These are phyloP conservation scores for Drosophila mojavensis DNA, from an alignment of 1,140 invertebrate species.

Conservation along the genomic window DNA sequence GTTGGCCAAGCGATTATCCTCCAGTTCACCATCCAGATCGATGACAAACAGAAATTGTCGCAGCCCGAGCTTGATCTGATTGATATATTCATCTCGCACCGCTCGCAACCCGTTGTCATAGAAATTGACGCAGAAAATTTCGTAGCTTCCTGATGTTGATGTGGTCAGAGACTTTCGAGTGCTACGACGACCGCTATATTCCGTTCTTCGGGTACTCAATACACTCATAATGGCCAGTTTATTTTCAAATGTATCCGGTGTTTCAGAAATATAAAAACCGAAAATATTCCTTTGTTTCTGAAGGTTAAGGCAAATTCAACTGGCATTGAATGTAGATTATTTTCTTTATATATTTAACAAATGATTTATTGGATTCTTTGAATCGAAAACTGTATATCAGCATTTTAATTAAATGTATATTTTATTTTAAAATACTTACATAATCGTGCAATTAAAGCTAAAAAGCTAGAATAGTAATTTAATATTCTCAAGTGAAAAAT, in stretches of 20 bases:
- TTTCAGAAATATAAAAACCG: conserved; percentile 16
- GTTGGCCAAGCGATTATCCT: not conserved
- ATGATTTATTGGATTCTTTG: too few relatives aligned
- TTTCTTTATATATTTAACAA: too few relatives aligned
- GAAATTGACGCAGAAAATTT: conserved; percentile 66
- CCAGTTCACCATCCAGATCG: conserved; percentile 53
- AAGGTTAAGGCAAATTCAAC: not conserved
- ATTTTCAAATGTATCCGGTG: conserved; percentile 1
- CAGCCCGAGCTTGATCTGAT: conserved; percentile 41
- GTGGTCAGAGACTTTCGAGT: not conserved
- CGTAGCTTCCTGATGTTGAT: not conserved
- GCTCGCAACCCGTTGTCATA: conserved; percentile 59
- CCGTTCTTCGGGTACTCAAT: conserved; percentile 9
- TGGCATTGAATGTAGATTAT: not conserved
- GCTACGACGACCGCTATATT: not conserved
- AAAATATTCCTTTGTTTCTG: conserved; percentile 9
- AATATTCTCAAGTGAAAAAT: too few relatives aligned
- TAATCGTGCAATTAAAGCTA: too few relatives aligned
- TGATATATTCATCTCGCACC: conserved; percentile 61
- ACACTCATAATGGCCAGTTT: conserved; percentile 24
- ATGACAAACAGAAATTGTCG: conserved; percentile 62
- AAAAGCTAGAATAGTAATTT: too few relatives aligned
- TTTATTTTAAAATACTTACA: too few relatives aligned
- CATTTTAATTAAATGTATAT: too few relatives aligned
- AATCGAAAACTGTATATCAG: too few relatives aligned